Conservation (phyloP, 1,140 invertebrate genomes). For the Monochamus saltuarius region DNA sequence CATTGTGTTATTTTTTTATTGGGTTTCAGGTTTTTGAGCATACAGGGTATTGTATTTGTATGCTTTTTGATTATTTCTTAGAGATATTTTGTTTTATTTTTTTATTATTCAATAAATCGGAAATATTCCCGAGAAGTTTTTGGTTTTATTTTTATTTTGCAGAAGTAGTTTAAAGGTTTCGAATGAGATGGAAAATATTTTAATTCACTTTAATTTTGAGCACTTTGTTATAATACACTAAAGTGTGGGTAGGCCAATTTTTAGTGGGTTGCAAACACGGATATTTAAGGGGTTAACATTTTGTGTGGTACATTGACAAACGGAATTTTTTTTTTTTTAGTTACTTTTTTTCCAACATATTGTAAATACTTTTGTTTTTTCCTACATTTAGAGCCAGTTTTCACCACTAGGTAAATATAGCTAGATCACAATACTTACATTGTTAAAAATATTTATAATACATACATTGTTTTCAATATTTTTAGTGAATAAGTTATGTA, state of each 20-base stretch:
- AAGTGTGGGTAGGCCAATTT: constrained; percentile 22
- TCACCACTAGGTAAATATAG: no score
- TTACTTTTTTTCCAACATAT: no score
- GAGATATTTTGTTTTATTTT: not conserved
- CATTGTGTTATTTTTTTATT: constrained; percentile 1
- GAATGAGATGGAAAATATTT: not conserved
- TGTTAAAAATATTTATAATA: no score
- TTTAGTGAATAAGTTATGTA: no score
- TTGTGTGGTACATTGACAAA: no score
- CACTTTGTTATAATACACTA: constrained; percentile 46
- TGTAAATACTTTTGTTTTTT: no score
- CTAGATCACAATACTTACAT: no score
- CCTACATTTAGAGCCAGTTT: no score
- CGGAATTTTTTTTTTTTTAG: no score
- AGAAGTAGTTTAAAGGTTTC: not conserved
- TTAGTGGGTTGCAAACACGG: not conserved
- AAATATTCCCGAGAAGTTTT: not conserved
- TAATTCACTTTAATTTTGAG: constrained; percentile 42
- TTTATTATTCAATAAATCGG: constrained; percentile 1
- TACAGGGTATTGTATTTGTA: constrained; percentile 3
- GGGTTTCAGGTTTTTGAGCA: not conserved
- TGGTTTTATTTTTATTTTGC: not conserved
- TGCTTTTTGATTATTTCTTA: not conserved
- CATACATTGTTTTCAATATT: no score
- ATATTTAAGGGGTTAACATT: no score